Evolutionary conservation across 2,113 vertebrate species (phyloP).

Genomic region (Cyanocitta stelleri): DNA sequence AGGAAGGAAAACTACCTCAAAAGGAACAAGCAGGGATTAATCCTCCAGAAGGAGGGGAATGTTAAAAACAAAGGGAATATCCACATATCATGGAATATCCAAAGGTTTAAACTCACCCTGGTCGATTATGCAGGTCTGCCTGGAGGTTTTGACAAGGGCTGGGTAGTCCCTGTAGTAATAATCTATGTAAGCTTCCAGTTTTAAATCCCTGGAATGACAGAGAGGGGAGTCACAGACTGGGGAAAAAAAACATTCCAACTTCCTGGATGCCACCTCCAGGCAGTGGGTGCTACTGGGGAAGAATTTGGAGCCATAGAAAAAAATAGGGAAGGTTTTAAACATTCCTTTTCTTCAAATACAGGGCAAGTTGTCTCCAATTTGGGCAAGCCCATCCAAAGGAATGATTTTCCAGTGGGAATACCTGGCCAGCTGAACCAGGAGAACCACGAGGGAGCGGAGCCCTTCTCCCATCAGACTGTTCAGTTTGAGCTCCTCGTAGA

Average conservation of each 20-base stretch:
- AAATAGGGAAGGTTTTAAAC: neutral
- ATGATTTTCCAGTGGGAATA: slow-evolving; percentile 19
- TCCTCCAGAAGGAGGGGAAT: neutral
- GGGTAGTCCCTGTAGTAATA: slow-evolving; percentile 95
- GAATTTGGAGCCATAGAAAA: neutral
- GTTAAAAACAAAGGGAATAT: neutral
- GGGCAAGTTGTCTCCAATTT: neutral
- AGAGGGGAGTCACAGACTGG: neutral
- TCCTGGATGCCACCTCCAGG: neutral
- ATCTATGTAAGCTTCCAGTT: slow-evolving; percentile 87
- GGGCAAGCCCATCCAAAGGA: neutral
- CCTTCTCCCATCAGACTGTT: slow-evolving; percentile 89
- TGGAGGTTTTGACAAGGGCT: slow-evolving; percentile 81
- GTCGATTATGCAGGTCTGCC: slow-evolving; percentile 83
- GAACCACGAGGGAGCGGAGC: slow-evolving; percentile 81
- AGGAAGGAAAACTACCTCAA: neutral
- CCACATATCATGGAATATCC: neutral
- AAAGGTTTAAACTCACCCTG: slow-evolving; percentile 74
- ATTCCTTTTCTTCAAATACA: neutral
- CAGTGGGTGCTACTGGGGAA: neutral
- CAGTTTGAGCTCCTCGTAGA: slow-evolving; percentile 93
- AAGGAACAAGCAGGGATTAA: neutral
- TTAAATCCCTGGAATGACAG: slow-evolving; percentile 83
- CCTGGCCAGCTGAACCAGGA: slow-evolving; percentile 94
- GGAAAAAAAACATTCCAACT: neutral